A percentile compares a stretch with the other conserved stretches of the same genome.
These are phyloP conservation scores for Apogon talboti DNA, from an alignment of 2,797 vertebrate species.

Conservation along the genomic window DNA sequence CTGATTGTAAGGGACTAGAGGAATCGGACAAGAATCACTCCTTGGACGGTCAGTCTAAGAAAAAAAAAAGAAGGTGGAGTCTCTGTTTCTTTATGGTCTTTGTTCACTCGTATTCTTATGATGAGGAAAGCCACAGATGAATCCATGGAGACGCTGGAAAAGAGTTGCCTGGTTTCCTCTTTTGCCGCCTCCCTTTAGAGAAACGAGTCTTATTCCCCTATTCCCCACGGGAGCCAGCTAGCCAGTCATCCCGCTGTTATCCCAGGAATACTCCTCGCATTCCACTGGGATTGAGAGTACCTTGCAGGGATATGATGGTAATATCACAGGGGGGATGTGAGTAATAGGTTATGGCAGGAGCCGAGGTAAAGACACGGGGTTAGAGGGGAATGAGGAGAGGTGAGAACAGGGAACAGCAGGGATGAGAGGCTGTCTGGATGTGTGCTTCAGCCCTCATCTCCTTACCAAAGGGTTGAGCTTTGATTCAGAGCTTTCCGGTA, in stretches of 20 bases:
- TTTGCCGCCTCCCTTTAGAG: conserved; percentile 42
- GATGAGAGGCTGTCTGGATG: conserved; percentile 35
- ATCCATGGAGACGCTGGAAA: conserved; percentile 41
- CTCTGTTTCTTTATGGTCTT: neutral
- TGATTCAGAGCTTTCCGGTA: conserved; percentile 44
- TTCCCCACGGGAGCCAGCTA: conserved; percentile 59
- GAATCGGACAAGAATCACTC: conserved; percentile 2
- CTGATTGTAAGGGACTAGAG: neutral
- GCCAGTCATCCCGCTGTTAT: conserved; percentile 60
- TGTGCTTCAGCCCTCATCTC: conserved; percentile 16
- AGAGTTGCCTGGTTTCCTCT: conserved; percentile 22
- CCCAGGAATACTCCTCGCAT: conserved; percentile 62
- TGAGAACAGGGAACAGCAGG: conserved; percentile 28
- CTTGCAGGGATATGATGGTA: conserved; percentile 74
- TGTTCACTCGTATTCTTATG: conserved; percentile 39
- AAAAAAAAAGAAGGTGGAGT: conserved; percentile 14
- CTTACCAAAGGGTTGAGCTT: conserved; percentile 36
- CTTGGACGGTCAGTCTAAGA: neutral
- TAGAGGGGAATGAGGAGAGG: conserved; percentile 20
- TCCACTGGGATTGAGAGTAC: conserved; percentile 70
- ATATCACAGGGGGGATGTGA: conserved; percentile 69
- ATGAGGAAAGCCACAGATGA: conserved; percentile 48
- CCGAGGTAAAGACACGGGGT: conserved; percentile 43
- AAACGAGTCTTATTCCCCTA: conserved; percentile 57
- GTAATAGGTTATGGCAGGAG: conserved; percentile 69